Evolutionary conservation across 2,797 vertebrate species (phyloP), one percentile per base, ranked within the genome.

Genomic region (Rhinatrema bivittatum): DNA sequence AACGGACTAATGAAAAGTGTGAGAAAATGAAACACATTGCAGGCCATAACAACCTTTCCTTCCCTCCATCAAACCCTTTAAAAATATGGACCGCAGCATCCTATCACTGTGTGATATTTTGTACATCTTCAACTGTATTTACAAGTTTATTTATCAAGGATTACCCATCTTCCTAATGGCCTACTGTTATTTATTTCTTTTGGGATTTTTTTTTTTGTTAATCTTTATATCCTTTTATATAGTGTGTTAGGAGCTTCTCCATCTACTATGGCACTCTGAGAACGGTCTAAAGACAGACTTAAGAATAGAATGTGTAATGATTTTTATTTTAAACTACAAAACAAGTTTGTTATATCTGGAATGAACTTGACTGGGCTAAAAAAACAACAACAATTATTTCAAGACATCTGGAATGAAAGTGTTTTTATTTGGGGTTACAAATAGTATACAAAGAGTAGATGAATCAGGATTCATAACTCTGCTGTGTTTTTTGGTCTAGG

Each of bases 41-140:
- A 41, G 35, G 20, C 16, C 22, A n/a, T n/a, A n/a, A n/a, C n/a
- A 20, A 16, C 46, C 28, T 5, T 39, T 42, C 37, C 26, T 33
- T 50, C 53, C 40, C 39, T 45, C 19, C 46, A 29, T 32, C 71
- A 76, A 83, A 84, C 83, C 87, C 81, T 88, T 82, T 45, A 65
- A 62, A 69, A 78, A 68, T 58, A 61, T 74, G 84, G 87, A 88
- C 83, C 76, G 79, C 84, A 84, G 80, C 87, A 85, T 90, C 88
- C 84, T 90, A 87, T 91, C 87, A 91, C 87, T 91, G 88, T 91
- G 88, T 90, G 89, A 91, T 90, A 89, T 87, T 89, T 89, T 89
- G 86, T 90, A 90, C 87, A 90, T 88, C 80, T 88, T 83, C n/a
- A n/a, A 87, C 81, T 88, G 83, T 87, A 87, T 87, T 84, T 84